Conservation (phyloP, 2,797 vertebrate species). For the Myotis pilosus region DNA sequence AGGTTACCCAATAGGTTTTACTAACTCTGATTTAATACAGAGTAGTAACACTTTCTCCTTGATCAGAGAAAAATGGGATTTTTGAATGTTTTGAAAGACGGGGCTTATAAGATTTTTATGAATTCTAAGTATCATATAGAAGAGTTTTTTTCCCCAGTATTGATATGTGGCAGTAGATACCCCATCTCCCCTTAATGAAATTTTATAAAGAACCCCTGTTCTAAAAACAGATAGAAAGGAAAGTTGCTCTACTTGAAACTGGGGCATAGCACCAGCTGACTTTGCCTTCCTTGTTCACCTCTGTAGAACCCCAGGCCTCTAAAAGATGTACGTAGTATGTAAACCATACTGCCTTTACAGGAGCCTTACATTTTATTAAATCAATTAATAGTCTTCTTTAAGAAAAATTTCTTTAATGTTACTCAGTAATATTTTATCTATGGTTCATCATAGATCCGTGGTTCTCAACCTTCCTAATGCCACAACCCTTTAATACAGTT, state of each 20-base stretch:
- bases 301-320: not conserved
- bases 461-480: too few relatives aligned
- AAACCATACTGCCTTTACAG: not conserved
- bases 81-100: conserved; percentile 10
- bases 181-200: not conserved
- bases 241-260: not conserved
- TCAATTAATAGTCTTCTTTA: not conserved
- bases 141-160: not conserved
- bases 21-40: conserved; percentile 21
- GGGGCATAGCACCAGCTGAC: not conserved
- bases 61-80: not conserved
- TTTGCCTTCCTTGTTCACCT: not conserved
- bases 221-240: not conserved
- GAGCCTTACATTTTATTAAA: not conserved
- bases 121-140: not conserved
- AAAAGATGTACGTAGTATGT: not conserved
- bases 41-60: not conserved
- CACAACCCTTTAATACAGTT: too few relatives aligned
- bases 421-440: not conserved
- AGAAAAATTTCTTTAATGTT: not conserved
- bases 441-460: not conserved
- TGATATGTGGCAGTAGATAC: not conserved
- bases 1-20: not conserved
- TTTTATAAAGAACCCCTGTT: not conserved
- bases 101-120: not conserved